Percentiles rank a stretch among this genome's conserved stretches.
Conservation (phyloP, 2,113 vertebrate species). For the Thamnaconus septentrionalis region DNA sequence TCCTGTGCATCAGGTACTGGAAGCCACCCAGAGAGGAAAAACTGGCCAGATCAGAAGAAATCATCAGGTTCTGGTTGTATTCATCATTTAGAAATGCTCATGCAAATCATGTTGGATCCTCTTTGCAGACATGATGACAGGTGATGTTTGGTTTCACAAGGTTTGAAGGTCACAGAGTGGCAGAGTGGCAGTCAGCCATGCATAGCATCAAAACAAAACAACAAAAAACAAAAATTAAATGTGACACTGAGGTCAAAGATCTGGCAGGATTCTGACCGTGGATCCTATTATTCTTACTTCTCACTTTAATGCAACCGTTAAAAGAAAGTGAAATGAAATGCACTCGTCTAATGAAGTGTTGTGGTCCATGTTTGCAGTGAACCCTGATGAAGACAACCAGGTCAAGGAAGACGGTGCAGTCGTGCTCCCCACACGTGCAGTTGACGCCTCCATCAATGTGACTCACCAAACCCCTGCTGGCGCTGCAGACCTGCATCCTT, state of each 20-base stretch:
- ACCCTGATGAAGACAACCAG: slow-evolving; percentile 44
- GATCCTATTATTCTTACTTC: too few species aligned
- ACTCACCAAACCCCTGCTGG: slow-evolving; percentile 12
- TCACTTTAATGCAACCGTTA: neutral
- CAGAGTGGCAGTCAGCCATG: too few species aligned
- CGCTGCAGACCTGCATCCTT: slow-evolving; percentile 22
- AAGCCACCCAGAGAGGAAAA: neutral
- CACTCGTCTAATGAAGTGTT: neutral
- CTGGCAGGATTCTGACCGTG: too few species aligned
- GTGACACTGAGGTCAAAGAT: too few species aligned
- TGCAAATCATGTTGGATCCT: neutral
- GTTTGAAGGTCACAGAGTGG: too few species aligned
- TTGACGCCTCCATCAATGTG: neutral
- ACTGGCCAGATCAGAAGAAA: neutral
- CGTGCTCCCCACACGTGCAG: neutral
- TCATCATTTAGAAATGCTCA: too few species aligned
- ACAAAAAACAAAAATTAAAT: too few species aligned
- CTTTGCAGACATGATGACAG: too few species aligned
- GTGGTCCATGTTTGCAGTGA: slow-evolving; percentile 35
- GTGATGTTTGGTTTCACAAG: too few species aligned
- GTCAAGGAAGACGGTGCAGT: slow-evolving; percentile 18
- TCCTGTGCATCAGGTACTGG: slow-evolving; percentile 82
- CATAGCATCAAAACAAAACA: too few species aligned
- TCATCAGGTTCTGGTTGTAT: too few species aligned
- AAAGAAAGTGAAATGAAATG: neutral